Conservation (phyloP, 2,888 invertebrate genomes). For the Linyphia triangularis region DNA sequence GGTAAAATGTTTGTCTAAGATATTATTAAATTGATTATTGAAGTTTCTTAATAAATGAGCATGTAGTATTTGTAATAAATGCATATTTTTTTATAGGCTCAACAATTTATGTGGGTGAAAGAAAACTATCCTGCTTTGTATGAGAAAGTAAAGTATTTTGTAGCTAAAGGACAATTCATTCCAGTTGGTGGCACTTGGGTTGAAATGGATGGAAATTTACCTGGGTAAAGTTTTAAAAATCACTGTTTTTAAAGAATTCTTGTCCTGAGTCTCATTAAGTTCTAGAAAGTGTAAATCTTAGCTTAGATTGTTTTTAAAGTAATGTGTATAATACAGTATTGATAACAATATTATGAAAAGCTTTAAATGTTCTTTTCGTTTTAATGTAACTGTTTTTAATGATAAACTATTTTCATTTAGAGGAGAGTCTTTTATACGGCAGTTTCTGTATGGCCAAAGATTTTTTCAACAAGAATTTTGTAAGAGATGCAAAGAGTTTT, state of each 20-base stretch:
- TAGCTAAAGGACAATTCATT: conserved; percentile 80
- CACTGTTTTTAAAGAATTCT: no score
- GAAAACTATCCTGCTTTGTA: conserved; percentile 81
- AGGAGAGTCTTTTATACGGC: conserved; percentile 82
- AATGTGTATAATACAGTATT: no score
- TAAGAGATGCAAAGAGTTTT: conserved; percentile 81
- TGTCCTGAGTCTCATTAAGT: no score
- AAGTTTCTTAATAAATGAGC: no score
- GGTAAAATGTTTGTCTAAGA: conserved; percentile 77
- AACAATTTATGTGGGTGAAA: conserved; percentile 82
- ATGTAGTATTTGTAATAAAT: no score
- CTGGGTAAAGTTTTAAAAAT: conserved; percentile 77
- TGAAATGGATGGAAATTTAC: conserved; percentile 81
- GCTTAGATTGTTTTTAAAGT: no score
- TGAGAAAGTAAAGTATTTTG: conserved; percentile 79
- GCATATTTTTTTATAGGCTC: conserved; percentile 79
- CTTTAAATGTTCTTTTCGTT: no score
- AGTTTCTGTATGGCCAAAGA: conserved; percentile 82
- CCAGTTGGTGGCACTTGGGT: conserved; percentile 82
- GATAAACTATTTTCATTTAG: conserved; percentile 78
- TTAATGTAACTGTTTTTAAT: background rate
- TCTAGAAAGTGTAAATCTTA: no score
- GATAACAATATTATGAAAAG: no score
- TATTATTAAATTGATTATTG: no score
- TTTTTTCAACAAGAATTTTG: conserved; percentile 81